Base-by-base conservation (phyloP, 1,140 invertebrate genomes). In the Philopotamus ludificatus region DNA sequence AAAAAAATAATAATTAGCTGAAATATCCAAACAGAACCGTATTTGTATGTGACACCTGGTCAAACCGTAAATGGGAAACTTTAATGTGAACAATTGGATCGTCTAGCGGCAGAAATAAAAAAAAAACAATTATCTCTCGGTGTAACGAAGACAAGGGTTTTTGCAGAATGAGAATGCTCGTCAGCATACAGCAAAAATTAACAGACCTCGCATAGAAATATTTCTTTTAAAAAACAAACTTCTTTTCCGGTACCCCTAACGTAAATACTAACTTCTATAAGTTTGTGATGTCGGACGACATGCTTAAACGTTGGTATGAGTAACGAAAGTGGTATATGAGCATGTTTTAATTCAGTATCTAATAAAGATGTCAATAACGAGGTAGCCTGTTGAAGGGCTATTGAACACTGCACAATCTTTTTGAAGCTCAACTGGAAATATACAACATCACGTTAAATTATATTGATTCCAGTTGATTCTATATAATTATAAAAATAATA, bases 401-500 rank as follows among this genome's bases (percentile, higher is more conserved):
- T 44, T 20, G 49, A 55, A 49, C 68, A 70, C 22, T 63, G 50
- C 9, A 22, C 25, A 16, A 55, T 39, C 25, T 70, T 60, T 15
- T 49, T 39, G 9, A 57, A 49, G 22, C 63, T 59, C 41, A 70
- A 44, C 68, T 70, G 42, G 2, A 62, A 63, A n/a, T n/a, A n/a
- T n/a, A 41, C 41, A 1, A 50, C 41, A 28, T 8, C 18, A 58
- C 9, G 45, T 44, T 42, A 57, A 16, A 42, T 4, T 54, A 15
- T 25, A 54, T 26, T 25, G 16, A 23, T 51, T 15, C 7, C n/a
- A 39, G 34, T 39, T 39, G n/a, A 39, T 39, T 39, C n/a, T 39
- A n/a, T 39, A 39, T 10, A 58, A 47, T 73, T 71, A 47, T 72
- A 68, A 71, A 55, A 26, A 71, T 63, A 53, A 55, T 53, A 55